Percentiles rank a stretch among this genome's conserved stretches.
phyloP scores from a whole-genome alignment of 2,113 vertebrate genomes.

The Percopsis transmontana region DNA sequence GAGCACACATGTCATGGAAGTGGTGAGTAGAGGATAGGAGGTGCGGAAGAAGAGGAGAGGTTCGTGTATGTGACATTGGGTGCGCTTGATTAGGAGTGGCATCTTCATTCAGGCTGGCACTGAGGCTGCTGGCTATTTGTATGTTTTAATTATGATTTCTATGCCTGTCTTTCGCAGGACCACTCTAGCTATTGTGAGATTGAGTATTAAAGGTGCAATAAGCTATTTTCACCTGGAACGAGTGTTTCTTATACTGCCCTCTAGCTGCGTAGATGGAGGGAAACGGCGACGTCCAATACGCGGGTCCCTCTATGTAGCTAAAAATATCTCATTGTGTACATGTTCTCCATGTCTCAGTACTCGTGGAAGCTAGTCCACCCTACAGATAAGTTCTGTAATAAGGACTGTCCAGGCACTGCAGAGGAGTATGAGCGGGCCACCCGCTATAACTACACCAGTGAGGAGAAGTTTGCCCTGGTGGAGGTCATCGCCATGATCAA shows the following conservation, averaged over 20 bases:
- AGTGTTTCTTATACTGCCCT: too few species aligned
- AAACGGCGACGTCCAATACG: too few species aligned
- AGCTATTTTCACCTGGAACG: too few species aligned
- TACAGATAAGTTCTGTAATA: slow-evolving; percentile 99
- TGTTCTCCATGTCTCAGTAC: slow-evolving; percentile 78
- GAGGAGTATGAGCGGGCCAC: slow-evolving; percentile 98
- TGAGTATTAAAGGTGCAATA: not conserved
- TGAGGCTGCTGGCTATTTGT: not conserved
- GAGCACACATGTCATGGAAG: slow-evolving; percentile 99
- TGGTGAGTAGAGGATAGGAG: slow-evolving; percentile 79
- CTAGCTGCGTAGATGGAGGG: too few species aligned
- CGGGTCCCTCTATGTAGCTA: too few species aligned
- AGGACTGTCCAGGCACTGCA: slow-evolving; percentile 95
- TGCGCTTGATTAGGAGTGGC: not conserved
- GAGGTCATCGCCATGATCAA: slow-evolving; percentile 99
- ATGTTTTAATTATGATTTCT: not conserved
- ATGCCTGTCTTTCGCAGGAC: too few species aligned
- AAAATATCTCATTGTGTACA: too few species aligned
- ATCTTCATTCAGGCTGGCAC: too few species aligned
- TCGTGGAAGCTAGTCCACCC: slow-evolving; percentile 99
- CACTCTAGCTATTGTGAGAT: not conserved
- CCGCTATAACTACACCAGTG: slow-evolving; percentile 97
- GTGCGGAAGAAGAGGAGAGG: not conserved
- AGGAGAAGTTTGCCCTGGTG: slow-evolving; percentile 98
- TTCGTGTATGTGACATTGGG: not conserved